Percentiles rank a stretch among this genome's conserved stretches.
These are phyloP conservation scores for Bostrychus sinensis DNA, from an alignment of 2,113 vertebrate genomes.

Conservation along the genomic window DNA sequence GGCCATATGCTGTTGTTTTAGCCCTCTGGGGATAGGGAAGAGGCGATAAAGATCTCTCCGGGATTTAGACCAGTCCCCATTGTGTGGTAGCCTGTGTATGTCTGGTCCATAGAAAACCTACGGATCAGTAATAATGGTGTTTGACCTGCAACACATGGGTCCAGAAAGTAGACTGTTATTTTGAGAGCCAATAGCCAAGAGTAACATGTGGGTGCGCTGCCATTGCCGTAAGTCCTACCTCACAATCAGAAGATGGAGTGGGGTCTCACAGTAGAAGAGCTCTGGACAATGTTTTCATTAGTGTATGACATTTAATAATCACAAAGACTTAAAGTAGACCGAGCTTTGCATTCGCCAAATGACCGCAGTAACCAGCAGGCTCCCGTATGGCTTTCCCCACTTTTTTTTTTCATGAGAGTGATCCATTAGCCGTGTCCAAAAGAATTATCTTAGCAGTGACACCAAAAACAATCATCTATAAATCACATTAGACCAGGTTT, in stretches of 20 bases:
- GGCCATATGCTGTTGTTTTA: slow-evolving; percentile 79
- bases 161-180: slow-evolving; percentile 4
- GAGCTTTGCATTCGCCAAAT: slow-evolving; percentile 21
- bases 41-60: slow-evolving; percentile 74
- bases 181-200: background rate
- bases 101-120: slow-evolving; percentile 20
- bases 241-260: slow-evolving; percentile 27
- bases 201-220: background rate
- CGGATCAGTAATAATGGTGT: slow-evolving; percentile 5
- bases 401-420: slow-evolving; percentile 16
- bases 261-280: slow-evolving; percentile 17
- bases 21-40: slow-evolving; percentile 71
- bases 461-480: slow-evolving; percentile 18
- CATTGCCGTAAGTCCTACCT: slow-evolving; percentile 33
- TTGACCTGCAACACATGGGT: slow-evolving; percentile 3
- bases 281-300: slow-evolving; percentile 24
- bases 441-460: slow-evolving; percentile 21
- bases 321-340: slow-evolving; percentile 28
- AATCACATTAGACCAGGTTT: slow-evolving; percentile 27
- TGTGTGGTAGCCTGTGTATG: slow-evolving; percentile 37
- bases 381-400: slow-evolving; percentile 27
- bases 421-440: slow-evolving; percentile 8
- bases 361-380: slow-evolving; percentile 25
- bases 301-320: slow-evolving; percentile 49
- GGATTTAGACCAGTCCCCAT: slow-evolving; percentile 50